Percentiles rank a stretch among this genome's conserved stretches.
phyloP scores from a whole-genome alignment of 2,113 vertebrate genomes.

The Perognathus longimembris region DNA sequence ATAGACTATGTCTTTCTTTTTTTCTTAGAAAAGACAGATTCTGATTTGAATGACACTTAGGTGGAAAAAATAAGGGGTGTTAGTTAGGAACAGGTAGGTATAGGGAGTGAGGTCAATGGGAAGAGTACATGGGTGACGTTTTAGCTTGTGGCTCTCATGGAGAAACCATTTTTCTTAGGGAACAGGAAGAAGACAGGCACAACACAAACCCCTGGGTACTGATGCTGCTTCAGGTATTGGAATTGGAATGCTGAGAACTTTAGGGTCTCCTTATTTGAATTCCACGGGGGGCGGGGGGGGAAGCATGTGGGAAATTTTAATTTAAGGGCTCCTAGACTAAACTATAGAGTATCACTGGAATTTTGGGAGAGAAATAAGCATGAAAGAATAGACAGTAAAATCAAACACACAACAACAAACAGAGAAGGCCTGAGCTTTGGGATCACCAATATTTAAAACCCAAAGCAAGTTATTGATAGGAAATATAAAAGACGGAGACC shows the following conservation, averaged over 20 bases:
- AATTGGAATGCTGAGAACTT: background rate
- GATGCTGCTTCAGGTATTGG: background rate
- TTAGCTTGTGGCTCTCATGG: background rate
- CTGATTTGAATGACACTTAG: background rate
- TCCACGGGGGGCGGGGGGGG: background rate
- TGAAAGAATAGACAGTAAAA: background rate
- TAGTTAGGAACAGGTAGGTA: rapidly evolving
- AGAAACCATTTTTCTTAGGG: rapidly evolving
- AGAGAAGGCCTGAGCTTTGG: too few species aligned
- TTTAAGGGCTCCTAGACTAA: background rate
- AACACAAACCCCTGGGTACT: too few species aligned
- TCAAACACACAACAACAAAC: background rate
- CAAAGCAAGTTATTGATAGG: background rate
- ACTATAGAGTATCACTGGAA: rapidly evolving
- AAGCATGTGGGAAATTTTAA: background rate
- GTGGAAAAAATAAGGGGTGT: too few species aligned
- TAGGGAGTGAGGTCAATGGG: too few species aligned
- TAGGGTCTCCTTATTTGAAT: background rate
- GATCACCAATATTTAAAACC: background rate
- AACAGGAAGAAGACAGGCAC: too few species aligned
- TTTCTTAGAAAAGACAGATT: background rate
- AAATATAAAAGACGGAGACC: background rate
- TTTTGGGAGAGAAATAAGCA: background rate
- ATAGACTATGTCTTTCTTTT: background rate
- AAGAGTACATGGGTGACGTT: too few species aligned